Evolutionary conservation across 2,888 invertebrate genomes (phyloP).

Genomic region (Suillia variegata): DNA sequence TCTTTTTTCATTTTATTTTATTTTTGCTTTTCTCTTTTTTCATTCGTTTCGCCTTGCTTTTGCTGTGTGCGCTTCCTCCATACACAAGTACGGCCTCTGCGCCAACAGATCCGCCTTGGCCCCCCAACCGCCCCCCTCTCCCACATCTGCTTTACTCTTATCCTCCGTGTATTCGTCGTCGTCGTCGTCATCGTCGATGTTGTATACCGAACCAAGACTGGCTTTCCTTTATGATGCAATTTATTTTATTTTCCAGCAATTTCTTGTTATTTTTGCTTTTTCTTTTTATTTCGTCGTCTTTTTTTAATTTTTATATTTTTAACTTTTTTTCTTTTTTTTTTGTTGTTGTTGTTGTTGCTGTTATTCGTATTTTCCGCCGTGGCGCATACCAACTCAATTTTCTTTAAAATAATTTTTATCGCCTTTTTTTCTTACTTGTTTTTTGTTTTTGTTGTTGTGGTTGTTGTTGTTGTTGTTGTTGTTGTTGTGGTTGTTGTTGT

Average conservation of each 20-base stretch:
- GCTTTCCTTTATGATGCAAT: constrained; percentile 45
- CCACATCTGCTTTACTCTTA: not conserved
- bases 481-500: constrained; percentile 19
- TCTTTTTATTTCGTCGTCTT: not conserved
- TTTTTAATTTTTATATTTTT: constrained; percentile 1
- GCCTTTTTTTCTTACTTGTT: constrained; percentile 12
- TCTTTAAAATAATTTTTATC: too few species aligned
- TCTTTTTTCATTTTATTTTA: constrained; percentile 7
- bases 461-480: constrained; percentile 20
- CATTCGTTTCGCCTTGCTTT: constrained; percentile 2
- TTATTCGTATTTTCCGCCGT: constrained; percentile 28
- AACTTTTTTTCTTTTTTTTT: constrained; percentile 18
- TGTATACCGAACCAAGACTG: not conserved
- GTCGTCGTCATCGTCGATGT: too few species aligned
- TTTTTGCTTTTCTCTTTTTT: constrained; percentile 11
- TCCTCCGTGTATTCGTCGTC: not conserved
- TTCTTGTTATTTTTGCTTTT: constrained; percentile 4
- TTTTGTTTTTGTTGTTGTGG: constrained; percentile 32
- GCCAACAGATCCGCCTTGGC: not conserved
- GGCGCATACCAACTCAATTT: constrained; percentile 32
- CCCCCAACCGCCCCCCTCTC: not conserved
- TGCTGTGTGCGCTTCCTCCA: not conserved
- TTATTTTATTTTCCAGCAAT: constrained; percentile 41
- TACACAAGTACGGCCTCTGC: not conserved
- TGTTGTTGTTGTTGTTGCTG: too few species aligned